Base-by-base conservation (phyloP, 2,797 vertebrate genomes). In the Spondyliosoma cantharus region DNA sequence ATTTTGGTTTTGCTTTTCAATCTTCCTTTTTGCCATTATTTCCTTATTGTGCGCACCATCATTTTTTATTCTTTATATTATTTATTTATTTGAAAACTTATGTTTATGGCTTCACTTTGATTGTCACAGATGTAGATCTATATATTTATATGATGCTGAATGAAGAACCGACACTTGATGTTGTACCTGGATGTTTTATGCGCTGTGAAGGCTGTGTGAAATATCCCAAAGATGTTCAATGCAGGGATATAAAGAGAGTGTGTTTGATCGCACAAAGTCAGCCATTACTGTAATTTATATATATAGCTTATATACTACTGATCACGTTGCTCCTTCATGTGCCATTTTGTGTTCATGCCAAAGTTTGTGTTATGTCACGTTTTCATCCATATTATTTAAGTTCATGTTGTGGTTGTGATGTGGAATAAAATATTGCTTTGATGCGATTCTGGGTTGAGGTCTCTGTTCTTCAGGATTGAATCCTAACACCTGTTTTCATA, bases 71-170 rank as follows among this genome's bases (percentile, higher is more conserved):
- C 54, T 87, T 93, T 89, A 90, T 92, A 91, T 92, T 93, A 94
- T 93, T 94, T 93, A 94, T 94, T 94, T 93, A 95, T 94, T 93
- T 87, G 70, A 83, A 87, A 86, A 73, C 57, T 6, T 82, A 75
- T 80, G 80, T 91, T 90, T 70, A 86, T 85, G 73, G 72, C 78
- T 83, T 83, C 76, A 78, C 82, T 54, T 87, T 88, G 89, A 92
- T 92, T 92, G 90, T 93, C 83, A 86, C 87, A 94, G 87, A 94
- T 91, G 87, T 89, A 90, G 78, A 93, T 76, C 90, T 94, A 90
- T 95, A 94, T 95, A 94, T 95, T 94, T 93, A 95, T 94, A 89
- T 88, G 87, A 92, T 92, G 87, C 86, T 90, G 89, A 92, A 90
- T 86, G 88, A 82, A 76, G 79, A 32, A 80, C 74, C 29, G 76